Percentiles rank a stretch among this genome's conserved stretches.
These are phyloP conservation scores for Ornithorhynchus anatinus DNA, from an alignment of 2,113 vertebrate species.

Conservation along the genomic window DNA sequence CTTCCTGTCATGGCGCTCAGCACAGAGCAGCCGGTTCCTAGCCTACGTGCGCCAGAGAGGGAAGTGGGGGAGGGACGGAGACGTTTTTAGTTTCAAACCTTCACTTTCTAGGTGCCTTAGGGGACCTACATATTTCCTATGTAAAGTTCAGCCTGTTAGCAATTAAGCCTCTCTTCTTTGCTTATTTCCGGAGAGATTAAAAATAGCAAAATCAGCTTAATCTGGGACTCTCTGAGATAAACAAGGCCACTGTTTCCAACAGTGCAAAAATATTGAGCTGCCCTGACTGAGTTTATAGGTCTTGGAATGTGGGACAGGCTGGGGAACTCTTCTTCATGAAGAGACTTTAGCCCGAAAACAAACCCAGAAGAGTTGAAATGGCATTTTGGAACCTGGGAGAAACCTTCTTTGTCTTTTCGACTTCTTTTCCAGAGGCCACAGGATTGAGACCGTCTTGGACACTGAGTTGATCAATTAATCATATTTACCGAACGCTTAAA, in stretches of 20 bases:
- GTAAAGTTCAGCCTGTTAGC: slow-evolving; percentile 77
- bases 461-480: too few species aligned
- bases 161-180: slow-evolving; percentile 73
- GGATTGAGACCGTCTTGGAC: background rate
- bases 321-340: slow-evolving; percentile 40
- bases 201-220: slow-evolving; percentile 77
- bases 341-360: slow-evolving; percentile 32
- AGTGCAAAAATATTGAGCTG: slow-evolving; percentile 52
- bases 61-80: slow-evolving; percentile 41
- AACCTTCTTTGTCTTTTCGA: background rate
- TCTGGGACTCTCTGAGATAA: slow-evolving; percentile 72
- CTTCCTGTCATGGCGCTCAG: too few species aligned
- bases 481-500: too few species aligned
- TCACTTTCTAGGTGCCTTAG: slow-evolving; percentile 67
- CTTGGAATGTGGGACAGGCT: slow-evolving; percentile 29
- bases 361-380: slow-evolving; percentile 37
- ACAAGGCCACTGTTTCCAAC: slow-evolving; percentile 68
- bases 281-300: slow-evolving; percentile 51
- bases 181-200: slow-evolving; percentile 77
- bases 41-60: slow-evolving; percentile 53
- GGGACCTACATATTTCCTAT: slow-evolving; percentile 72
- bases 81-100: slow-evolving; percentile 68
- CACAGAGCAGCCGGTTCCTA: slow-evolving; percentile 41
- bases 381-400: slow-evolving; percentile 27
- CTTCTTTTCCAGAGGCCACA: background rate